Evolutionary conservation across 2,797 vertebrate species (phyloP).

Genomic region (Cyclura pinguis): DNA sequence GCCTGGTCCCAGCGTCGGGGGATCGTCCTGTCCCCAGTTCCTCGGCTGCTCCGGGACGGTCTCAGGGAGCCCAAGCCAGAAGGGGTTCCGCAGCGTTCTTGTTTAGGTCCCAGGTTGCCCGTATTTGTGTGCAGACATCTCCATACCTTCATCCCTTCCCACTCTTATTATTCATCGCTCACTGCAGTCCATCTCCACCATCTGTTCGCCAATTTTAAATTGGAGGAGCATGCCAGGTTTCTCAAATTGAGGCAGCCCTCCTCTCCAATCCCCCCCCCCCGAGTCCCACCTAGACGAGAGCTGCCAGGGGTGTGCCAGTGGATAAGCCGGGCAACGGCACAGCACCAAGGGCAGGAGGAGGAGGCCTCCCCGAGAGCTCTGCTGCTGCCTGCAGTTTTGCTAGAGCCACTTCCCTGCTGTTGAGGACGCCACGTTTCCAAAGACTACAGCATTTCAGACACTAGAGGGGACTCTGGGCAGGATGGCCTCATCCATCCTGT

Average conservation of each 20-base stretch:
- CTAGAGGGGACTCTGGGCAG: not conserved
- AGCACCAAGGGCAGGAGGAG: too few relatives aligned
- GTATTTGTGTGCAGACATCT: not conserved
- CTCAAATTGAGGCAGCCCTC: not conserved
- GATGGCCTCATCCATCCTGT: not conserved
- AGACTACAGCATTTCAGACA: not conserved
- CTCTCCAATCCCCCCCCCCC: not conserved
- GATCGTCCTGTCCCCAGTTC: not conserved
- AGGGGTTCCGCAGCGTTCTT: not conserved
- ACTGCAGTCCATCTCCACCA: not conserved
- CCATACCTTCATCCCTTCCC: not conserved
- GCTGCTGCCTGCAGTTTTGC: not conserved
- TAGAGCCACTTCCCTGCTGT: not conserved
- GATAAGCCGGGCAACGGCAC: not conserved
- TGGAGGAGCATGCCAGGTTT: not conserved
- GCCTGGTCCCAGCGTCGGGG: too few relatives aligned
- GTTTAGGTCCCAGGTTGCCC: not conserved
- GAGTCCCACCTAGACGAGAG: not conserved
- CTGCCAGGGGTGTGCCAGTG: not conserved
- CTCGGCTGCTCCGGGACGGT: too few relatives aligned
- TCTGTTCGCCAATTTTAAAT: constrained; percentile 3
- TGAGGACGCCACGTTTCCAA: too few relatives aligned
- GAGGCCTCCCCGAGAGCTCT: not conserved
- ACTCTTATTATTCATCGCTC: not conserved
- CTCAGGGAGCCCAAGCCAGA: not conserved